phyloP scores from a whole-genome alignment of 2,113 vertebrate genomes.

The Empidonax alnorum region DNA sequence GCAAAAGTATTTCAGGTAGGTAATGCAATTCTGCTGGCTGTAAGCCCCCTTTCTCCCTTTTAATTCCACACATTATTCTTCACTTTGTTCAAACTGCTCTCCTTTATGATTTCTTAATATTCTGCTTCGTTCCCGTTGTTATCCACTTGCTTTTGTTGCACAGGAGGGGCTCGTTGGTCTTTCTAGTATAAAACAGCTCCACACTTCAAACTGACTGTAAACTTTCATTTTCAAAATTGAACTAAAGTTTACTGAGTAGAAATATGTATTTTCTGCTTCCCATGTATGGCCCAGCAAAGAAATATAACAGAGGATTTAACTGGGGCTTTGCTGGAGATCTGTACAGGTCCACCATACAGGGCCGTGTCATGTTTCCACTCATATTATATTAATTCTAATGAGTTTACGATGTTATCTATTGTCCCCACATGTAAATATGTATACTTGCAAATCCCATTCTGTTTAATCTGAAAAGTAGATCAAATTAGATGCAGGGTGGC shows the following conservation, averaged over 20 bases:
- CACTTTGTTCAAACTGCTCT: background rate
- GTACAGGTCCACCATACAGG: background rate
- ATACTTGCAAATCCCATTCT: conserved; percentile 21
- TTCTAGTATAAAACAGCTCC: background rate
- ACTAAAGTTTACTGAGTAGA: background rate
- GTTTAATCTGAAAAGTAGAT: background rate
- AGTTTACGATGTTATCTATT: background rate
- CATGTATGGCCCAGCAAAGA: background rate
- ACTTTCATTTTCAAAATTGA: background rate
- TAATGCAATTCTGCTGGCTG: background rate
- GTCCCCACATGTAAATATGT: conserved; percentile 14
- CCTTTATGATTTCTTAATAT: background rate
- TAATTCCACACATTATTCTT: background rate
- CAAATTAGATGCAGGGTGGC: background rate
- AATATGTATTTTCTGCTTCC: background rate
- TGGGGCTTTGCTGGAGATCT: background rate
- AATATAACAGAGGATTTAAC: background rate
- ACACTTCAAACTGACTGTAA: background rate
- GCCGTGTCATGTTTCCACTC: background rate
- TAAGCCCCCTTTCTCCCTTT: background rate
- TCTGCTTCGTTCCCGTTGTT: background rate
- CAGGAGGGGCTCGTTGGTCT: background rate
- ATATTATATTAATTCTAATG: background rate
- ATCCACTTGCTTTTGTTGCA: background rate
- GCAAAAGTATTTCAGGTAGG: conserved; percentile 87